Percentiles rank a stretch among this genome's conserved stretches.
Conservation (phyloP, 2,113 vertebrate species). For the Narcine bancroftii region DNA sequence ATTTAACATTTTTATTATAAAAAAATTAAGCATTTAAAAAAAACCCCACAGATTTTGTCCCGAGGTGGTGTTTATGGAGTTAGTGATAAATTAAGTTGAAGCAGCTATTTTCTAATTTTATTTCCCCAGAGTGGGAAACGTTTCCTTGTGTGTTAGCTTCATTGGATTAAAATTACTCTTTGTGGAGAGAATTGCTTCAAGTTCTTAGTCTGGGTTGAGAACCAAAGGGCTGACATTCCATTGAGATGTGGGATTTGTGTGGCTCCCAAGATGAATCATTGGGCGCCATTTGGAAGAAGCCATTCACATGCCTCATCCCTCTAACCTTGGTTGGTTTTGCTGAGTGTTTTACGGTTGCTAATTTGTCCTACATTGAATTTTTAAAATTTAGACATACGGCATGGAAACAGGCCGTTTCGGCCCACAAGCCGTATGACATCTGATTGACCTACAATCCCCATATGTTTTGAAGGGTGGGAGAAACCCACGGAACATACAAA, state of each 20-base stretch:
- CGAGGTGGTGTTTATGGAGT: not conserved
- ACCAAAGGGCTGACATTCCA: not conserved
- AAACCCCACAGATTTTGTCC: not conserved
- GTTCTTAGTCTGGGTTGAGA: not conserved
- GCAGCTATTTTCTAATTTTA: not conserved
- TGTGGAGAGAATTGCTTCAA: not conserved
- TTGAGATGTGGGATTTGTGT: not conserved
- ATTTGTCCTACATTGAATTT: not conserved
- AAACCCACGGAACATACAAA: too few species aligned
- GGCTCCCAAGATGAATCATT: too few species aligned
- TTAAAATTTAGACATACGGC: too few species aligned
- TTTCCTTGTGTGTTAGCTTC: not conserved
- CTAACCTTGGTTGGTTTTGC: not conserved
- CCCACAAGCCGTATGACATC: too few species aligned
- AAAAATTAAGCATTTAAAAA: not conserved
- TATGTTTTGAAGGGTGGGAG: too few species aligned
- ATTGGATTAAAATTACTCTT: not conserved
- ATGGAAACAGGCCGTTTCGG: too few species aligned
- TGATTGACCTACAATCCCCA: too few species aligned
- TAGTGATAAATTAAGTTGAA: not conserved
- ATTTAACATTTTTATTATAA: not conserved
- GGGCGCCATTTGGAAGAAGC: not conserved
- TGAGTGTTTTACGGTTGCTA: not conserved
- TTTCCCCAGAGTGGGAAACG: not conserved
- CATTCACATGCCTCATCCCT: not conserved